Evolutionary conservation across 2,113 vertebrate genomes (phyloP), one percentile per base, ranked within the genome.

Genomic region (Calyptommatus sinebrachiatus): DNA sequence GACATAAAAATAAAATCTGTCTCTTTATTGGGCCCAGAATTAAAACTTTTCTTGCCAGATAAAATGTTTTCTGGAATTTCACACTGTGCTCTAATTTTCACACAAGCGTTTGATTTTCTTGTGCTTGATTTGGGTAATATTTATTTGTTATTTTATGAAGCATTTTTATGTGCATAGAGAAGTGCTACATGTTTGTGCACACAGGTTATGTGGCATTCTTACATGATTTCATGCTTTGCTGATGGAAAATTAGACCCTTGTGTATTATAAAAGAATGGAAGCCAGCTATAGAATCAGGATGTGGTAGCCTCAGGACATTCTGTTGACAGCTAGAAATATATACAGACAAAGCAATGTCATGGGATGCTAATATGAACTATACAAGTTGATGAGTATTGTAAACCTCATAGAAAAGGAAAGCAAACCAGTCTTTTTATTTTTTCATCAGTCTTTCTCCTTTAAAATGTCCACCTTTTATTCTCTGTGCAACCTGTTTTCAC

Each of bases 191-290:
- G 93, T 96, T 96, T 95, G 91, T 91, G 93, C 92, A 95, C 89
- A 91, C 94, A 95, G 97, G 96, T 97, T 97, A 96, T 96, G 94
- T 94, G 92, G 94, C 94, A 95, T 97, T 97, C 95, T 97, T 94
- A 93, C 93, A 94, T 96, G 96, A 99, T 98, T 99, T 99, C 96
- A 97, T 97, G 96, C 97, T 97, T 98, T 98, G 93, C 96, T 95
- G 95, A 98, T 97, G 94, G 96, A 97, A 99, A 99, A 98, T 97
- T 96, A 97, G 96, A 93, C 96, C 95, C 96, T 90, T 92, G 96
- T 95, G 94, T 96, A 96, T 97, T 94, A 92, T 95, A 95, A 96
- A 96, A 97, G 96, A 96, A 95, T 93, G 94, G 95, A 95, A 95
- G 94, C 94, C 94, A 92, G 94, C 95, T 94, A 95, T 94, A 93